Evolutionary conservation across 1,140 invertebrate genomes (phyloP).

Genomic region (Paracyclopina nana): DNA sequence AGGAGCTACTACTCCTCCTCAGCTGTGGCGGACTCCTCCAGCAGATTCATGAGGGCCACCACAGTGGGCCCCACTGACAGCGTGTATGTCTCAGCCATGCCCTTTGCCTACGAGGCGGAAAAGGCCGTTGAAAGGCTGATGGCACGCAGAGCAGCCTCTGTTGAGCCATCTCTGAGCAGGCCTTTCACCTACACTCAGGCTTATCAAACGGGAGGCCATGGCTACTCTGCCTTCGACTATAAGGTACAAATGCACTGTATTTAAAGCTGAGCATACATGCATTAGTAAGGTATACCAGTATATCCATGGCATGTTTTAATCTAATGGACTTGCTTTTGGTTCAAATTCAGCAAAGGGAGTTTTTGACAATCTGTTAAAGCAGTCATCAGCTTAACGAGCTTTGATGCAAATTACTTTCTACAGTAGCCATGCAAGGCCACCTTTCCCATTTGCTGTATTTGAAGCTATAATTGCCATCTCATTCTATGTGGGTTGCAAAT

Average conservation of each 20-base stretch:
- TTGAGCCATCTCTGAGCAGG: neutral
- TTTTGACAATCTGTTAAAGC: neutral
- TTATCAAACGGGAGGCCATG: neutral
- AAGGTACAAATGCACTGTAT: neutral
- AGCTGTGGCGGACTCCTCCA: neutral
- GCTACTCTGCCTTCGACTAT: neutral
- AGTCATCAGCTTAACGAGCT: neutral
- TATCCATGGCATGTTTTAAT: too few species aligned
- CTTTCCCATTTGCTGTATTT: neutral
- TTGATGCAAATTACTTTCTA: neutral
- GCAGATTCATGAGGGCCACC: neutral
- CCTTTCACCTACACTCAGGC: neutral
- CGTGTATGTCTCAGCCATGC: neutral
- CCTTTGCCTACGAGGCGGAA: neutral
- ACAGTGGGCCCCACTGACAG: neutral
- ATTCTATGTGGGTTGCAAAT: neutral
- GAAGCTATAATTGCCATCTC: neutral
- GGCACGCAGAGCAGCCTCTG: constrained; percentile 1
- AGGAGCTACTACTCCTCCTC: neutral
- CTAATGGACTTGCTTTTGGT: neutral
- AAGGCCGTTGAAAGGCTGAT: neutral
- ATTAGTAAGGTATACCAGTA: too few species aligned
- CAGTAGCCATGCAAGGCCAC: neutral
- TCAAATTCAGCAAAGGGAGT: neutral
- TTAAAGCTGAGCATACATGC: too few species aligned